Percentiles rank a stretch among this genome's conserved stretches.
These are phyloP conservation scores for Babyrousa celebensis DNA, from an alignment of 2,797 vertebrate genomes.

Conservation along the genomic window DNA sequence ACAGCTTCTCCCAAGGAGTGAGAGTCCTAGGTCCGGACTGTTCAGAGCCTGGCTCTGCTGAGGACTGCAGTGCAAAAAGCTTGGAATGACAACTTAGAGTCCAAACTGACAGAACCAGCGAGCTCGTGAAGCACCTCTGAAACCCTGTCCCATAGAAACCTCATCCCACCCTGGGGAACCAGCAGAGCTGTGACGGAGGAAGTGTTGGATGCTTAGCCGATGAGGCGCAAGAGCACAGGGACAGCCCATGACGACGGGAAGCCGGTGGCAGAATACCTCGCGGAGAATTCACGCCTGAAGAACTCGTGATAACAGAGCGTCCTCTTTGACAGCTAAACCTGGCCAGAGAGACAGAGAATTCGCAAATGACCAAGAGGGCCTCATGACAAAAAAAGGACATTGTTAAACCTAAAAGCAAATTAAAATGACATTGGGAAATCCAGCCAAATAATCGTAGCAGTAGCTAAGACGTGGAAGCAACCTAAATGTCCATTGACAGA, in stretches of 20 bases:
- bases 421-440: background rate
- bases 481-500: no score
- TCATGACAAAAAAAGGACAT: background rate
- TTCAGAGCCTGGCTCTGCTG: background rate
- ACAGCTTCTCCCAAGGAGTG: background rate
- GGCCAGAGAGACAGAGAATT: background rate
- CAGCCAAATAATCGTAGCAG: background rate
- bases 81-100: background rate
- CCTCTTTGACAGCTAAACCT: background rate
- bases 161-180: rapidly evolving
- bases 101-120: background rate
- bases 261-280: rapidly evolving
- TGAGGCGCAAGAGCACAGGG: background rate
- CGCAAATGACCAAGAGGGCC: background rate
- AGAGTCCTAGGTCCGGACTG: rapidly evolving
- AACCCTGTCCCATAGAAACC: rapidly evolving
- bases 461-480: no score
- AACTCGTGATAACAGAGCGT: rapidly evolving
- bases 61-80: rapidly evolving
- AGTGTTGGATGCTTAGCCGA: rapidly evolving
- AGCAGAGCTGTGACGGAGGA: rapidly evolving
- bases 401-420: background rate
- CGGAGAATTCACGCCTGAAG: background rate
- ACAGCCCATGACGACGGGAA: rapidly evolving
- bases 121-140: rapidly evolving